A percentile compares a stretch with the other conserved stretches of the same genome.
phyloP scores from a whole-genome alignment of 2,888 invertebrate genomes.

The Agrotis clavis region DNA sequence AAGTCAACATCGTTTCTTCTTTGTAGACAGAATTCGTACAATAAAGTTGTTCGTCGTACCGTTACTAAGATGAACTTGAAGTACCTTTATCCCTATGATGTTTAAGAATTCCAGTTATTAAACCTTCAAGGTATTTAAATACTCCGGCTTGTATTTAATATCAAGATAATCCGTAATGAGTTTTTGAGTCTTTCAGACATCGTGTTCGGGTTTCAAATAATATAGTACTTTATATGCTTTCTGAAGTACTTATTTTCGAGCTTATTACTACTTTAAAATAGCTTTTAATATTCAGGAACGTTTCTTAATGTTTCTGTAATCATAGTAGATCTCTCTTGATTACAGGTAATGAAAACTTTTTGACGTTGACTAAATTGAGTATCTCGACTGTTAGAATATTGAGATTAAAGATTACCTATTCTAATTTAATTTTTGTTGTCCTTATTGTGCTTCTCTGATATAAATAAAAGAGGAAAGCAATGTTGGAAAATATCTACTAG shows the following conservation, averaged over 20 bases:
- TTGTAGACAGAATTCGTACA: slow-evolving; percentile 12
- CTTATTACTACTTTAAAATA: slow-evolving; percentile 47
- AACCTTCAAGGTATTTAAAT: slow-evolving; percentile 35
- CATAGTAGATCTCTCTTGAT: slow-evolving; percentile 36
- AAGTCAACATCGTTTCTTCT: slow-evolving; percentile 8
- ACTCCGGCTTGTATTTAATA: slow-evolving; percentile 31
- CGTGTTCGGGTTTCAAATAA: slow-evolving; percentile 41
- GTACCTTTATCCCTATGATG: slow-evolving; percentile 17
- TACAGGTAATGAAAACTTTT: slow-evolving; percentile 27
- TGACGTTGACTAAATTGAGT: slow-evolving; percentile 28
- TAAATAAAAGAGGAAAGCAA: neutral
- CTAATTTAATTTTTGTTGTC: neutral
- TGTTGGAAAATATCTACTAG: neutral
- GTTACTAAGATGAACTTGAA: slow-evolving; percentile 28
- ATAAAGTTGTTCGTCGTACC: slow-evolving; percentile 12
- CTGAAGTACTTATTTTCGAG: slow-evolving; percentile 11
- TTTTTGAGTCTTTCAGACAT: slow-evolving; percentile 24
- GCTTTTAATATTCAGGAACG: slow-evolving; percentile 52
- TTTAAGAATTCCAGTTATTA: slow-evolving; percentile 25
- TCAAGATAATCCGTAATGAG: slow-evolving; percentile 45
- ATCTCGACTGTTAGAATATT: neutral
- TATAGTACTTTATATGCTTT: slow-evolving; percentile 46
- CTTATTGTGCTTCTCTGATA: neutral
- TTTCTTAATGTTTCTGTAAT: slow-evolving; percentile 36
- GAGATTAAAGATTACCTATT: neutral